Base-by-base conservation (phyloP, 2,888 invertebrate genomes). In the Microctonus brassicae region DNA sequence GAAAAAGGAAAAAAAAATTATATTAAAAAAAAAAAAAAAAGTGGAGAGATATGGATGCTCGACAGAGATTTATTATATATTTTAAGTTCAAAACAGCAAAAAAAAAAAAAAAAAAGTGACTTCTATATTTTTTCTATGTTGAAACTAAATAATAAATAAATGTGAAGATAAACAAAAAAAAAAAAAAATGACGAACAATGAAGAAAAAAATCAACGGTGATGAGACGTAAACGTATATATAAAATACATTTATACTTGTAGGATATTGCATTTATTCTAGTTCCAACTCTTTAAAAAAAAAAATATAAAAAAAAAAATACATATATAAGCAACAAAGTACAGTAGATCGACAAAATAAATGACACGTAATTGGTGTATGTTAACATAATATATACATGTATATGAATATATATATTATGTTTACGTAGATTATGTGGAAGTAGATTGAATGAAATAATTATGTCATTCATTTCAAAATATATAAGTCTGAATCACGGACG, bases 111-210 rank as follows among this genome's bases (percentile, higher is more conserved):
- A 57, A 29, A 29, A 47, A 86, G 80, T 84, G 80, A 83, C 86
- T 86, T 87, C 83, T 87, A 86, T 87, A 86, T 87, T 86, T 87
- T 86, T 86, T 87, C 86, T 86, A 86, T 86, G 85, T 86, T 86
- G 84, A 84, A 84, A 84, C 85, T 86, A 82, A 83, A 81, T 76
- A 75, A 76, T 78, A 73, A 77, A 79, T 76, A 73, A 77, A 75
- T 75, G 71, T 71, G 55, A 78, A 68, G 62, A 74, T 63, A 57
- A 73, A 73, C 69, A 70, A 66, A 53, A 72, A 78, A 75, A 75
- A 73, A 78, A 75, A 75, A 72, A 39, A 42, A 70, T 61, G 52
- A 69, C 55, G 10, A 60, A 63, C 29, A 26, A 52, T 52, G 34
- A 29, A 17, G 5, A 34, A 13, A 1, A 62, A 53, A 69, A 57